Evolutionary conservation across 1,140 invertebrate genomes (phyloP), one percentile per base, ranked within the genome.

Genomic region (Polyergus mexicanus): DNA sequence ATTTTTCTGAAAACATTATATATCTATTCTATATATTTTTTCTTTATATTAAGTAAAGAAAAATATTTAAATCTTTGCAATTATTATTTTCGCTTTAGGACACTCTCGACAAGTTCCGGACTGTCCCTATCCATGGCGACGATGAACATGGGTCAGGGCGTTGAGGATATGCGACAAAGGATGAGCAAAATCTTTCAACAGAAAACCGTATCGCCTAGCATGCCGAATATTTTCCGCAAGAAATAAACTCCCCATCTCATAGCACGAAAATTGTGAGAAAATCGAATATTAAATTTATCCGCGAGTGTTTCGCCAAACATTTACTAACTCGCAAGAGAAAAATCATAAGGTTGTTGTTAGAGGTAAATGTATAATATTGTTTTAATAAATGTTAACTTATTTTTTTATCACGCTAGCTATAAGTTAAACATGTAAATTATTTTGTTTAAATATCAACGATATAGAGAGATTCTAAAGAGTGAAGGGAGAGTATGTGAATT

Each of bases 121-220:
- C 83, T 95, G 7, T 94, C 94, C 0, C 84, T 95, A 6, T 94
- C 94, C 32, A 91, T 94, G 83, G 93, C 94, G 11, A 93, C 94
- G 0, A 94, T 92, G 13, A 96, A 96, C 84, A 95, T 96, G 19
- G 95, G 95, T n/a, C 95, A 96, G 85, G 95, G 96, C 16, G 96
- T 96, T 56, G 96, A 97, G 90, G 96, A 97, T 47, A 96, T 97
- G 95, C 94, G 95, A 32, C 96, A 96, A 80, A 94, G 95, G 88
- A 94, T 97, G 86, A 96, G 95, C 35, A 96, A 96, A 86, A 96
- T 96, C 77, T 96, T 97, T 88, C 95, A 95, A 51, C 94, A 95
- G 16, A 96, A 95, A 74, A 92, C 95, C 5, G 93, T 85, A 69
- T 94, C 95, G 0, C 93, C 95, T 1, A 88, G 93, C 44, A 93